phyloP scores from a whole-genome alignment of 2,113 vertebrate species.

The Mastomys natalensis region DNA sequence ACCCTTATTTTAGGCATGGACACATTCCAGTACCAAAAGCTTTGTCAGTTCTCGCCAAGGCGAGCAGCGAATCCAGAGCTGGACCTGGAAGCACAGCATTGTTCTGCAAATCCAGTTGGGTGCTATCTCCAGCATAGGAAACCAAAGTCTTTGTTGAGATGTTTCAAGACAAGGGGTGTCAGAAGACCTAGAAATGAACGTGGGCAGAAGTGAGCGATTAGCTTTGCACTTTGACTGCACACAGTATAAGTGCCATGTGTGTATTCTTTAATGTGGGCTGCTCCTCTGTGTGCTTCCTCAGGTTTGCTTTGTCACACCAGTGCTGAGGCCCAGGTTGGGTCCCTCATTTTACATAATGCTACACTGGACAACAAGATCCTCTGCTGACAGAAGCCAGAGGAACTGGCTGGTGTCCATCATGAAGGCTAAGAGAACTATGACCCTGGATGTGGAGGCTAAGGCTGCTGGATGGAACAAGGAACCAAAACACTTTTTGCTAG shows the following conservation, averaged over 20 bases:
- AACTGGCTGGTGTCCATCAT: too few species aligned
- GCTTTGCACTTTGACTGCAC: background rate
- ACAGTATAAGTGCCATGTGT: rapidly evolving
- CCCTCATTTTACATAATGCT: background rate
- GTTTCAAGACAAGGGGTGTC: rapidly evolving
- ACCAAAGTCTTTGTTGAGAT: background rate
- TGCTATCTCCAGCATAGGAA: background rate
- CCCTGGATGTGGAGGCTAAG: background rate
- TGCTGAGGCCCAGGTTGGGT: background rate
- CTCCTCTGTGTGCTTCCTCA: background rate
- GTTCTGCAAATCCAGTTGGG: background rate
- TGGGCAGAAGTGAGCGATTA: background rate
- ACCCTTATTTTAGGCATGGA: background rate
- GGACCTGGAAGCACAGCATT: background rate
- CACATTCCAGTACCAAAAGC: background rate
- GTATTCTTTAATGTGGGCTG: background rate
- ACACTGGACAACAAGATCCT: background rate
- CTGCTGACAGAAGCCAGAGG: background rate
- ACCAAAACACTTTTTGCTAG: background rate
- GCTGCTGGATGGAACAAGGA: background rate
- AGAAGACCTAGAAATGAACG: background rate
- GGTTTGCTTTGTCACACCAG: background rate
- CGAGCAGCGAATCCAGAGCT: background rate
- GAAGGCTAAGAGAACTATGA: background rate
- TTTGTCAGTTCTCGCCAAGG: background rate